Conservation (phyloP, 1,140 invertebrate genomes). For the Pseudobourletiella spinata region DNA sequence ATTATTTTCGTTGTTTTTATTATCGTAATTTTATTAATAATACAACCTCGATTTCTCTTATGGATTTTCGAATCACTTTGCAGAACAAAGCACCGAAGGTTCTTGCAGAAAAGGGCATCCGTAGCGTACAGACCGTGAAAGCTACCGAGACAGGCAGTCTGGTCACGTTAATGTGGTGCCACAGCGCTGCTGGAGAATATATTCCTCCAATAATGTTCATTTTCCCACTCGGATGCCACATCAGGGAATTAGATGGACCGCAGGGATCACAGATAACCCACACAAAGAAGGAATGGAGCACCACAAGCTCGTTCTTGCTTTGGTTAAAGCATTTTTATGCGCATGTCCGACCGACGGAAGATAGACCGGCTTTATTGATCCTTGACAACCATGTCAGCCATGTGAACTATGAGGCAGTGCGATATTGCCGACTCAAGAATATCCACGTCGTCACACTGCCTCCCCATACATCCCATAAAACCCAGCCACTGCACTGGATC, state of each 20-base stretch:
- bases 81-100: background rate
- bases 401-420: conserved; percentile 16
- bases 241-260: background rate
- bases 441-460: conserved; percentile 40
- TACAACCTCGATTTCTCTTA: too few relatives aligned
- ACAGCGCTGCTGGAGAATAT: background rate
- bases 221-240: background rate
- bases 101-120: background rate
- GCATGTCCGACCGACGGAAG: background rate
- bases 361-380: conserved; percentile 14
- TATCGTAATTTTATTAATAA: too few relatives aligned
- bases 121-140: background rate
- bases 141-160: background rate
- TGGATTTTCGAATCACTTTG: too few relatives aligned
- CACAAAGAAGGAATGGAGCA: background rate
- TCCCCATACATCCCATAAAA: conserved; percentile 40
- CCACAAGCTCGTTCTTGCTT: background rate
- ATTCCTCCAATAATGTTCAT: background rate
- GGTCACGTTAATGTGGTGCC: background rate
- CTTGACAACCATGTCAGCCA: conserved; percentile 31
- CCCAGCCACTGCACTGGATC: conserved; percentile 41
- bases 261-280: background rate
- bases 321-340: background rate
- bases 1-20: too few relatives aligned
- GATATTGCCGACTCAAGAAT: conserved; percentile 26